Percentiles rank a stretch among this genome's conserved stretches.
Evolutionary conservation across 2,797 vertebrate species (phyloP).

Genomic region (Tenualosa ilisha): DNA sequence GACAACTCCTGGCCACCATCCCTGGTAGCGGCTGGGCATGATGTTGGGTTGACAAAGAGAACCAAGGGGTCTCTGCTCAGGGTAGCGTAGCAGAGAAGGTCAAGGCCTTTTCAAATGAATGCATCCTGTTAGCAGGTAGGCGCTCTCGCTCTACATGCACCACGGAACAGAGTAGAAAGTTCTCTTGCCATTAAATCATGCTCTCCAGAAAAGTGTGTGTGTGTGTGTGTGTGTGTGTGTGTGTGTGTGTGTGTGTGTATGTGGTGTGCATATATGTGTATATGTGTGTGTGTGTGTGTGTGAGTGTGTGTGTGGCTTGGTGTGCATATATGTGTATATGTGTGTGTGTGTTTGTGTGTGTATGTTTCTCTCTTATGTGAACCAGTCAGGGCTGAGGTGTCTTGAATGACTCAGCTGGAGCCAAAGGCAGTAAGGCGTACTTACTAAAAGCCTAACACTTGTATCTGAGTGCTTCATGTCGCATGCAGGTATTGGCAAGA

Average conservation of each 20-base stretch:
- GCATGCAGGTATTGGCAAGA: constrained; percentile 3
- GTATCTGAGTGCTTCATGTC: not conserved
- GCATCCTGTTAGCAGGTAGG: not conserved
- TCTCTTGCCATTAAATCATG: not conserved
- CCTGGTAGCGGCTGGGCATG: constrained; percentile 57
- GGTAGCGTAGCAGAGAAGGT: constrained; percentile 17
- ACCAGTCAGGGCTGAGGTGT: not conserved
- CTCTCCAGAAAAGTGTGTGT: not conserved
- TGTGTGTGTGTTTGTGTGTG: not conserved
- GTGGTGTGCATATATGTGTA: not conserved
- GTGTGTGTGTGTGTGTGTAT: not conserved
- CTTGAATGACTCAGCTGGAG: constrained; percentile 9
- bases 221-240: not conserved
- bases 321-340: not conserved
- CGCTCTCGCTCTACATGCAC: not conserved
- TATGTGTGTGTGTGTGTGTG: not conserved
- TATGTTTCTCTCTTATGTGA: not conserved
- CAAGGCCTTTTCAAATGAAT: constrained; percentile 33
- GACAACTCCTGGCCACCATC: constrained; percentile 63
- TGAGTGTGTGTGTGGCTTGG: not conserved
- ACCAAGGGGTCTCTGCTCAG: constrained; percentile 33
- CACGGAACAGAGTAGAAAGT: not conserved
- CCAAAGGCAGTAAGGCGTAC: not conserved
- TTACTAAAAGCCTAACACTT: constrained; percentile 9
- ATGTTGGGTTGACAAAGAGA: constrained; percentile 48